Evolutionary conservation across 2,888 invertebrate genomes (phyloP).

Genomic region (Meta bourneti): DNA sequence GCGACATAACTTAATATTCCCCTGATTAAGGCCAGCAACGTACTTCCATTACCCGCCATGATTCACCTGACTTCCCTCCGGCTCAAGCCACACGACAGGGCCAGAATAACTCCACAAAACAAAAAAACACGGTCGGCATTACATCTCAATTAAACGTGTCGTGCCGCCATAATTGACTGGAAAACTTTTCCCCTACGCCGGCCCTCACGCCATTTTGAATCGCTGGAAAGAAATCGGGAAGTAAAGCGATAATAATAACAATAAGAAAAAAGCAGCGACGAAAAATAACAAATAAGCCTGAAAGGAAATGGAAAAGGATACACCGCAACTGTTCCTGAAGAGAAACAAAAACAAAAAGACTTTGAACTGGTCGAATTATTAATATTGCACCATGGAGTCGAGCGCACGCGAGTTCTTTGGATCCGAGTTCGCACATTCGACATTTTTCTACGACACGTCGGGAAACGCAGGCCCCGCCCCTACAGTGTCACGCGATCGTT

Average conservation of each 20-base stretch:
- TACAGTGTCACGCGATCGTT: constrained; percentile 33
- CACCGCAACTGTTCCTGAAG: background rate
- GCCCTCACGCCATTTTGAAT: constrained; percentile 30
- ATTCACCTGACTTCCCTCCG: background rate
- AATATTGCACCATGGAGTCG: constrained; percentile 50
- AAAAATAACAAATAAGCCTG: constrained; percentile 58
- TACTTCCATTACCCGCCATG: constrained; percentile 27
- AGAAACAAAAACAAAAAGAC: constrained; percentile 5
- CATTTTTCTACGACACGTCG: constrained; percentile 55
- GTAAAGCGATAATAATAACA: background rate
- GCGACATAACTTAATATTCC: constrained; percentile 40
- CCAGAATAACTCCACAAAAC: background rate
- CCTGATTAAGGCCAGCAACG: constrained; percentile 40
- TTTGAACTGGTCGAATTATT: constrained; percentile 50
- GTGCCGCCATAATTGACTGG: constrained; percentile 49
- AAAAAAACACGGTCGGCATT: constrained; percentile 10
- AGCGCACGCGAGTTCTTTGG: constrained; percentile 34
- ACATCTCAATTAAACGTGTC: constrained; percentile 55
- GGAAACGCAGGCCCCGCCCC: constrained; percentile 42
- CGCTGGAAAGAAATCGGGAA: background rate
- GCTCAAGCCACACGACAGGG: constrained; percentile 32
- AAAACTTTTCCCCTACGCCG: constrained; percentile 23
- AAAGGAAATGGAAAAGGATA: constrained; percentile 63
- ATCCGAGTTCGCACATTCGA: constrained; percentile 55
- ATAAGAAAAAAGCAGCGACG: constrained; percentile 20